A percentile compares a stretch with the other conserved stretches of the same genome.
Evolutionary conservation across 2,797 vertebrate species (phyloP).

Genomic region (Xiphophorus birchmanni): DNA sequence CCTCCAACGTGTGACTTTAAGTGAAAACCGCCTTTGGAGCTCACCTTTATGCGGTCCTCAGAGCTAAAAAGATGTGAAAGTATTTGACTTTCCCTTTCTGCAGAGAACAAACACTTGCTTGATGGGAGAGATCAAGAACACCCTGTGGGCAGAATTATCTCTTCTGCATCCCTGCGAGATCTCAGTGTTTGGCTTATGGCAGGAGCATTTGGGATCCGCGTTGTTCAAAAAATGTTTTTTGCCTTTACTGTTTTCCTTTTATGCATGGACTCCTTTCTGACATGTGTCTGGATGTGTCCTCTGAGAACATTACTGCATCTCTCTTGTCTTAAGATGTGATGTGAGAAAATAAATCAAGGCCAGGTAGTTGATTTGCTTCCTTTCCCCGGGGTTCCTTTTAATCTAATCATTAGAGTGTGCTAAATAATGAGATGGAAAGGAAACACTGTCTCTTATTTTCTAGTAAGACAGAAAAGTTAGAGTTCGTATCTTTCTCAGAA

Average conservation of each 20-base stretch:
- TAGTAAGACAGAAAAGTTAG: slow-evolving; percentile 6
- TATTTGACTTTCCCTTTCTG: slow-evolving; percentile 68
- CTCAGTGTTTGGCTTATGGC: slow-evolving; percentile 60
- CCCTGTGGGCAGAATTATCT: slow-evolving; percentile 69
- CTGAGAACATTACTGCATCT: slow-evolving; percentile 57
- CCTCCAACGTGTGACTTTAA: slow-evolving; percentile 34
- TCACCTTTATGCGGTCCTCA: slow-evolving; percentile 65
- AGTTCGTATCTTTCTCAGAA: no score
- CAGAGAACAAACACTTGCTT: slow-evolving; percentile 69
- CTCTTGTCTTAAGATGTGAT: slow-evolving; percentile 65
- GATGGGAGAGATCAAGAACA: slow-evolving; percentile 67
- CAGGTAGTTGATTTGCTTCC: slow-evolving; percentile 65
- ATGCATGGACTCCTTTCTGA: slow-evolving; percentile 44
- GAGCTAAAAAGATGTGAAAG: slow-evolving; percentile 57
- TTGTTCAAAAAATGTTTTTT: slow-evolving; percentile 45
- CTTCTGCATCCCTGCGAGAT: slow-evolving; percentile 62
- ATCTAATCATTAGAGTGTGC: slow-evolving; percentile 60
- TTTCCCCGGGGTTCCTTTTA: slow-evolving; percentile 50
- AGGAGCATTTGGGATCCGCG: slow-evolving; percentile 52
- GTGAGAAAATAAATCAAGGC: slow-evolving; percentile 66
- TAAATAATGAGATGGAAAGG: slow-evolving; percentile 51
- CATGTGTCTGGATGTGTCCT: slow-evolving; percentile 45
- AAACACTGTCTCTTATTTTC: slow-evolving; percentile 44
- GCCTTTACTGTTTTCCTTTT: slow-evolving; percentile 60
- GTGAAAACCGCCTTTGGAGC: slow-evolving; percentile 55